Conservation (phyloP, 2,797 vertebrate species). For the Alca torda region DNA sequence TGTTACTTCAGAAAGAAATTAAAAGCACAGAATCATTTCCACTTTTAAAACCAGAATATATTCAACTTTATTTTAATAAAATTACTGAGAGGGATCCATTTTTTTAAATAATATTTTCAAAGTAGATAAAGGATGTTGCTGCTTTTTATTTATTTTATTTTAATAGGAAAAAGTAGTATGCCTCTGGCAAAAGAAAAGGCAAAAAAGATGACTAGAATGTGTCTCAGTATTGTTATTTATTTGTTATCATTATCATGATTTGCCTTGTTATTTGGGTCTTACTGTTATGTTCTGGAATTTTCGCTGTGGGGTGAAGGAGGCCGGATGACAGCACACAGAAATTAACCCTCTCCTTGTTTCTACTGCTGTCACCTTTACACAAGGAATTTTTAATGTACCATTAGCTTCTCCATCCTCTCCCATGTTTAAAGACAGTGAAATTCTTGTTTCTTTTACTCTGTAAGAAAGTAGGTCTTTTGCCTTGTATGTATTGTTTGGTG, state of each 20-base stretch:
- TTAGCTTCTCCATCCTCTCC: not conserved
- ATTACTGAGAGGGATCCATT: not conserved
- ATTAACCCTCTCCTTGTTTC: conserved; percentile 36
- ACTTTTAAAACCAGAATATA: conserved; percentile 34
- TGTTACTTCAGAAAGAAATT: conserved; percentile 71
- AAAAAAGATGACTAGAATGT: not conserved
- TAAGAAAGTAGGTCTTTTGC: not conserved
- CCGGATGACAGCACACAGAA: conserved; percentile 2
- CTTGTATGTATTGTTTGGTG: not conserved
- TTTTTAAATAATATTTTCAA: conserved; percentile 19
- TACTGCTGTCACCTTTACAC: not conserved
- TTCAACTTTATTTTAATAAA: conserved; percentile 58
- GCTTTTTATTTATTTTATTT: conserved; percentile 63
- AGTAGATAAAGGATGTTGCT: not conserved
- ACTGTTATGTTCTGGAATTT: conserved; percentile 52
- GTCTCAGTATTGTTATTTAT: conserved; percentile 40
- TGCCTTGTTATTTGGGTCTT: conserved; percentile 15
- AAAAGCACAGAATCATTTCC: conserved; percentile 60
- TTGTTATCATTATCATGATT: conserved; percentile 50
- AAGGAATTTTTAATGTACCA: not conserved
- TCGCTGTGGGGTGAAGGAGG: conserved; percentile 23
- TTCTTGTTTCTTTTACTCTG: not conserved
- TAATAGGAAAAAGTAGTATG: conserved; percentile 22
- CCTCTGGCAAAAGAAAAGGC: conserved; percentile 44
- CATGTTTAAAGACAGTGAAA: not conserved